Base-by-base conservation (phyloP, 2,797 vertebrate genomes). In the Cichlasoma orientale region DNA sequence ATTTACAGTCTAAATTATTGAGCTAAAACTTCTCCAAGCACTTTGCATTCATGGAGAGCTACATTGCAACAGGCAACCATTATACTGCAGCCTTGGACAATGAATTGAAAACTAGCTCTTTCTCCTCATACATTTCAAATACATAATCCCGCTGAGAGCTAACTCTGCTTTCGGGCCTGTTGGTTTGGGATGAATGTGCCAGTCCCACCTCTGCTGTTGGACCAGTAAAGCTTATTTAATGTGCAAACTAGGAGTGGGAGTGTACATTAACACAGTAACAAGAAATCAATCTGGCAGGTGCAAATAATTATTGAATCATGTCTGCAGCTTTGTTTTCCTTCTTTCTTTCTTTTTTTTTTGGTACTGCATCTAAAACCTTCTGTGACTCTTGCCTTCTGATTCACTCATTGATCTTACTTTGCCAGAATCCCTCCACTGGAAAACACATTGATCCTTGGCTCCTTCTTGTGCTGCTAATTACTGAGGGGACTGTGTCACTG, bases 371-470 rank as follows among this genome's bases (percentile, higher is more conserved):
- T 87, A 74, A 88, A 88, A 86, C 63, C 76, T 54, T 66, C 47
- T 75, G 80, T 59, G 84, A 86, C 89, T 88, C 4, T 9, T 77
- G 73, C 78, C 79, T 52, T 78, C 83, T 73, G 80, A 78, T 82
- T 76, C 77, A 69, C 21, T 70, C 82, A 92, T 93, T 89, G 91
- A 93, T 91, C 88, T 78, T 47, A 57, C 78, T 77, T 88, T 84
- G 75, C 82, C 74, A 81, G 89, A 88, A 86, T 89, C 88, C 86
- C 79, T 88, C 88, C 87, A 77, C 79, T 89, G 83, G 89, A 91
- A 92, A 94, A 90, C 88, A 82, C 90, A 92, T 93, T 91, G 94
- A 94, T 94, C 91, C 88, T 89, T 86, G 89, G 89, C 87, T 92
- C 72, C 90, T 86, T 83, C 88, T 89, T 85, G 82, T 87, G 80